These are phyloP conservation scores for Pithys albifrons DNA, from an alignment of 2,113 vertebrate species.

Conservation along the genomic window DNA sequence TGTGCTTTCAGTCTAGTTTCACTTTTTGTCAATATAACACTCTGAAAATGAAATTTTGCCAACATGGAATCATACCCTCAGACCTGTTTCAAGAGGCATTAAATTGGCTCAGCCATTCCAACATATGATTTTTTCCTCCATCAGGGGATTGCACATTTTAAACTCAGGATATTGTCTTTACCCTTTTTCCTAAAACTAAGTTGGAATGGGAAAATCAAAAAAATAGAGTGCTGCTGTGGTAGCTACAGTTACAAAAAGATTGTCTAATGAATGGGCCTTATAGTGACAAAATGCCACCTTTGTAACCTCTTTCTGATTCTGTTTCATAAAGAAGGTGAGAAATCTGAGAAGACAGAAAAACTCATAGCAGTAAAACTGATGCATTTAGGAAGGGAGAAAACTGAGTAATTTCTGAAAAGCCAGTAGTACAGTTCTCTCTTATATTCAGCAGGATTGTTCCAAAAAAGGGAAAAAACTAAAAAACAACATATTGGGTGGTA, in stretches of 20 bases:
- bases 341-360: background rate
- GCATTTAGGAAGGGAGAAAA: background rate
- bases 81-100: background rate
- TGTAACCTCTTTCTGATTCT: background rate
- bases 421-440: background rate
- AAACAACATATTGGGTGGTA: background rate
- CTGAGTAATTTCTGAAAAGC: slow-evolving; percentile 20
- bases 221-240: accelerated
- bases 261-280: background rate
- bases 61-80: background rate
- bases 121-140: background rate
- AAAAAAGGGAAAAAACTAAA: background rate
- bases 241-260: background rate
- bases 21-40: background rate
- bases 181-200: background rate
- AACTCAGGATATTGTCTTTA: background rate
- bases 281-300: background rate
- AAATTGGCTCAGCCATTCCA: background rate
- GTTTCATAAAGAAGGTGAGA: slow-evolving; percentile 8
- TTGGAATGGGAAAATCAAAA: background rate
- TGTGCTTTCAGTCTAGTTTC: slow-evolving; percentile 25
- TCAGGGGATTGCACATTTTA: background rate
- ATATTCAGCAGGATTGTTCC: background rate
- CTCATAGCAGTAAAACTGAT: background rate
- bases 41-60: background rate